Evolutionary conservation across 2,113 vertebrate genomes (phyloP), one percentile per base, ranked within the genome.

Genomic region (Semnopithecus entellus): DNA sequence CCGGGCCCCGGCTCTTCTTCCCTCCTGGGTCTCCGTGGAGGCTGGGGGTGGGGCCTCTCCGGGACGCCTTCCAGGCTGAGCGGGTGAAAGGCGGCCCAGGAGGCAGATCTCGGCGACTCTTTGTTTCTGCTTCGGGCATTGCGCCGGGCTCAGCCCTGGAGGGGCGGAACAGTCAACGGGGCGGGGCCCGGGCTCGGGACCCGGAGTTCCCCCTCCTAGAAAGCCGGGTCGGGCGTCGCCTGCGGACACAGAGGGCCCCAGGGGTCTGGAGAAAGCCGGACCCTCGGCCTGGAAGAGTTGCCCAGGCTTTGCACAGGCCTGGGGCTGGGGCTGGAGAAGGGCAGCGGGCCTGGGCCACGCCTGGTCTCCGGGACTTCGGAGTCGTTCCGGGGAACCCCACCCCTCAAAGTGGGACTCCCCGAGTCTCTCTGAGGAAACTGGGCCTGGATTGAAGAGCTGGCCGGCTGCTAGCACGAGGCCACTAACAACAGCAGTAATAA

Each of bases 61-160:
- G 92, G 66, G 94, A 64, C 38, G 57, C 64, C 78, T 94, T 97
- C 95, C 95, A 78, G 91, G 86, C 93, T 0, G 27, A 27, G 55
- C 50, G 80, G 70, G 73, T 38, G 55, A 78, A 61, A 89, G 78
- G 50, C 48, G 14, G 80, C 72, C 5, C 2, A 4, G 70, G 40
- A 72, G 88, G 86, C 96, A 16, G 83, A 8, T 9, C 87, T 64
- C n/a, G 1, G 9, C 18, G 13, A 73, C 79, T 30, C 96, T 97
- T 97, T 97, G 97, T 98, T 91, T 76, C 88, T 55, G 80, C 59
- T 91, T n/a, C 0, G 6, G 11, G 85, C 85, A 6, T 14, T 59
- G 72, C 82, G 2, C 35, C 0, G 27, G 66, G 83, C 85, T 73
- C 40, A 14, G 72, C 43, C 78, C 73, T 8, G 68, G 13, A n/a